Conservation (phyloP, 2,797 vertebrate genomes). For the Clamator glandarius region DNA sequence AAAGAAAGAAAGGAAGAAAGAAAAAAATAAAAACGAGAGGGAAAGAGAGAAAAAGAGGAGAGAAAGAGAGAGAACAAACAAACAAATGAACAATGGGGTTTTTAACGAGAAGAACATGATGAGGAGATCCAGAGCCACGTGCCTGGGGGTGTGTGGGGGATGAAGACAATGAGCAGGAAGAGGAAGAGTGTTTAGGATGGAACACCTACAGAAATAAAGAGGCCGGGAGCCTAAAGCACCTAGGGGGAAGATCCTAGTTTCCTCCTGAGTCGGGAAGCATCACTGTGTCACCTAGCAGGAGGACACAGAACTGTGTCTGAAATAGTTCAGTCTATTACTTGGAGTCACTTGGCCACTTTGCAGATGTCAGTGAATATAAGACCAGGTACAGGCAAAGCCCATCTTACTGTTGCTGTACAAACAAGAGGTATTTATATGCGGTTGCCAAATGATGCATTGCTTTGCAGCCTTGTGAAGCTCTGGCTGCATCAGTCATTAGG, state of each 20-base stretch:
- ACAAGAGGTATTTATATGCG: fast-evolving
- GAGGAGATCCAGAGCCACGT: conserved; percentile 77
- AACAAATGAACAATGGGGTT: conserved; percentile 88
- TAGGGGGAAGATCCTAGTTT: background rate
- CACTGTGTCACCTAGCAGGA: background rate
- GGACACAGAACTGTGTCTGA: background rate
- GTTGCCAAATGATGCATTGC: background rate
- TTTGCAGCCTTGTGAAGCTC: background rate
- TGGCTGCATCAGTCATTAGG: background rate
- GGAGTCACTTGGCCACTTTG: background rate
- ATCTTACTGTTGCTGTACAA: background rate
- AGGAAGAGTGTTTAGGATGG: conserved; percentile 74
- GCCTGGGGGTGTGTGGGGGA: conserved; percentile 66
- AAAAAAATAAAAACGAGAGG: conserved; percentile 47
- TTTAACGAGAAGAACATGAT: conserved; percentile 77
- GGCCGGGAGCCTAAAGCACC: conserved; percentile 11
- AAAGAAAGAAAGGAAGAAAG: conserved; percentile 67
- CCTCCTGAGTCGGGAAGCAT: background rate
- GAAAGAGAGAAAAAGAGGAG: conserved; percentile 68
- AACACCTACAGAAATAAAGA: conserved; percentile 62
- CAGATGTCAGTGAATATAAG: background rate
- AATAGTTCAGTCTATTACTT: background rate
- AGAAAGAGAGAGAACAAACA: conserved; percentile 85
- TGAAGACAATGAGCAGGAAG: conserved; percentile 69
- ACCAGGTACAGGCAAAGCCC: background rate